A percentile compares a stretch with the other conserved stretches of the same genome.
These are phyloP conservation scores for Squalus acanthias DNA, from an alignment of 2,797 vertebrate genomes.

Conservation along the genomic window DNA sequence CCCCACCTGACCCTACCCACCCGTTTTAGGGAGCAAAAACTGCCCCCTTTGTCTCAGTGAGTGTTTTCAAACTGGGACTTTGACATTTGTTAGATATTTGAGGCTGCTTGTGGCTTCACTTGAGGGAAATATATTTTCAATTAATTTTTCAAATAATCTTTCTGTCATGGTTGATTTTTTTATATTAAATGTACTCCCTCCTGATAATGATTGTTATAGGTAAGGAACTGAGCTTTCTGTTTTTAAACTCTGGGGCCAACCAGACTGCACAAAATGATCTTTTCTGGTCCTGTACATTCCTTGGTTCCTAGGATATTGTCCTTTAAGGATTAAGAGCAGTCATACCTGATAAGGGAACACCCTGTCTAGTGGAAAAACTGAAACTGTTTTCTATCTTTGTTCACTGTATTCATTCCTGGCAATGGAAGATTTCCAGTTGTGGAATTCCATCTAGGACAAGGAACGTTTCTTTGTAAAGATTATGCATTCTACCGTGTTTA, in stretches of 20 bases:
- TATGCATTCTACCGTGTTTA: background rate
- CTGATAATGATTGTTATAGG: background rate
- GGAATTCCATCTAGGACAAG: slow-evolving; percentile 21
- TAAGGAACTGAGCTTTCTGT: background rate
- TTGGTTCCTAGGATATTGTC: background rate
- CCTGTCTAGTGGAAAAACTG: slow-evolving; percentile 11
- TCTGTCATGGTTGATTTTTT: background rate
- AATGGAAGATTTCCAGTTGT: slow-evolving; percentile 16
- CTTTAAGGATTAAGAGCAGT: slow-evolving; percentile 5
- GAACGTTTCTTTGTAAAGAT: slow-evolving; percentile 5
- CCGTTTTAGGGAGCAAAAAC: too few species aligned
- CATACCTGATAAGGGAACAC: slow-evolving; percentile 27
- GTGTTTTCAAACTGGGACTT: background rate
- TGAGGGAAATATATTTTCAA: background rate
- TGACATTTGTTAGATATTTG: background rate
- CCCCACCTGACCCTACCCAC: too few species aligned
- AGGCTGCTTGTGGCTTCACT: background rate
- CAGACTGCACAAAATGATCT: background rate
- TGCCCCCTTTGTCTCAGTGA: background rate
- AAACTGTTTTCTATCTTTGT: slow-evolving; percentile 28
- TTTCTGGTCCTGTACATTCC: background rate
- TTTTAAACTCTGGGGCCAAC: background rate
- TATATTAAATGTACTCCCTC: background rate
- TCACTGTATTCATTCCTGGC: background rate
- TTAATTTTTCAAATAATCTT: background rate